Evolutionary conservation across 2,888 invertebrate species (phyloP).

Genomic region (Hoplodrina ambigua): DNA sequence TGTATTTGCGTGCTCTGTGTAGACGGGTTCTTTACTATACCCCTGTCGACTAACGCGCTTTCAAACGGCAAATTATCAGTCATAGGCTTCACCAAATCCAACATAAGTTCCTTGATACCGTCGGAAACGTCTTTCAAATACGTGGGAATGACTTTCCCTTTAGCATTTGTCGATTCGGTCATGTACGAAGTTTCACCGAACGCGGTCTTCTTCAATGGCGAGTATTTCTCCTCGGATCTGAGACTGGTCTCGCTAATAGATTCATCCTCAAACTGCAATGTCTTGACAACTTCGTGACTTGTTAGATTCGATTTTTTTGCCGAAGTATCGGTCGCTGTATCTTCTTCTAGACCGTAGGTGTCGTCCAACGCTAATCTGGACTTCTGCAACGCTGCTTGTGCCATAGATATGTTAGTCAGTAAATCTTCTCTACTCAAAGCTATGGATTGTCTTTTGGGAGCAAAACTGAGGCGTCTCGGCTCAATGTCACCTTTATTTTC

Average conservation of each 20-base stretch:
- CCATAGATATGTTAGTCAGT: constrained; percentile 79
- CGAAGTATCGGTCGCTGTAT: constrained; percentile 50
- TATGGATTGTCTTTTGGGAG: constrained; percentile 73
- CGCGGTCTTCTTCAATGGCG: constrained; percentile 78
- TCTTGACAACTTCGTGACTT: constrained; percentile 82
- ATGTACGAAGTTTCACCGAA: constrained; percentile 76
- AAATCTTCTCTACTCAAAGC: constrained; percentile 78
- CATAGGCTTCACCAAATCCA: constrained; percentile 82
- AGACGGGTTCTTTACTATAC: constrained; percentile 59
- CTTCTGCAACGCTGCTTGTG: constrained; percentile 75
- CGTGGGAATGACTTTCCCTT: constrained; percentile 79
- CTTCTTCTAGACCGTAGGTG: constrained; percentile 65
- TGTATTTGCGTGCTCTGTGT: constrained; percentile 79
- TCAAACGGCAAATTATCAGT: constrained; percentile 74
- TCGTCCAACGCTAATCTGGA: constrained; percentile 73
- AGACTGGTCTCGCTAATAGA: constrained; percentile 68
- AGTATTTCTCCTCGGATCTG: constrained; percentile 58
- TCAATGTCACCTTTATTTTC: constrained; percentile 57
- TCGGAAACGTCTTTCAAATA: constrained; percentile 78
- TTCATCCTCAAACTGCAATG: constrained; percentile 82
- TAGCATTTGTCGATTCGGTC: constrained; percentile 63
- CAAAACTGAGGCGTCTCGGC: constrained; percentile 67
- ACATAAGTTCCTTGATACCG: constrained; percentile 81
- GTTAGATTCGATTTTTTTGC: constrained; percentile 63
- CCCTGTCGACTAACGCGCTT: constrained; percentile 32